A percentile compares a stretch with the other conserved stretches of the same genome.
phyloP scores from a whole-genome alignment of 2,888 invertebrate genomes.

The Drosophila pullipes region DNA sequence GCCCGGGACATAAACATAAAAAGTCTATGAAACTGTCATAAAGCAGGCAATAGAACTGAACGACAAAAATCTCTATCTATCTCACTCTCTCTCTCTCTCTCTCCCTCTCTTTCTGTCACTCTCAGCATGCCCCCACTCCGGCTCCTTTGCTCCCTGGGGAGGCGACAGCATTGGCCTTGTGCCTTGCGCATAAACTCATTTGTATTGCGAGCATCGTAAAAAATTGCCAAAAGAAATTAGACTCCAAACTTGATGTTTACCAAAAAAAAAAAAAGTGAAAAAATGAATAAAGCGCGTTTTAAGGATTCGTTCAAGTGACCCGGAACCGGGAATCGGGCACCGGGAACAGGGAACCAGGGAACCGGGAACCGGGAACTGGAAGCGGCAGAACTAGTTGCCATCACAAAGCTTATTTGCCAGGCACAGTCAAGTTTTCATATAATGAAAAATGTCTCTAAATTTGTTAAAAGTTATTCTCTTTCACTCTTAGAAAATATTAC shows the following conservation, averaged over 20 bases:
- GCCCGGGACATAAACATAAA: constrained; percentile 77
- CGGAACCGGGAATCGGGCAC: not conserved
- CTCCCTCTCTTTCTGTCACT: not conserved
- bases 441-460: not conserved
- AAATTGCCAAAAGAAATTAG: constrained; percentile 67
- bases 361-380: not conserved
- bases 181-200: constrained; percentile 65
- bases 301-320: constrained; percentile 28
- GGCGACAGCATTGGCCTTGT: constrained; percentile 57
- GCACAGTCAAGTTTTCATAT: constrained; percentile 12
- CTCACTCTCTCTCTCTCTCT: not conserved
- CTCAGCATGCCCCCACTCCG: not conserved
- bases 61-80: constrained; percentile 53
- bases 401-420: constrained; percentile 10
- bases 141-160: constrained; percentile 39
- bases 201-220: constrained; percentile 70
- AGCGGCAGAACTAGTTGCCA: not conserved
- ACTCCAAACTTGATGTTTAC: constrained; percentile 30
- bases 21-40: constrained; percentile 82
- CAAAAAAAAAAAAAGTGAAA: constrained; percentile 61
- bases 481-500: not conserved
- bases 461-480: not conserved
- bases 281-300: constrained; percentile 59
- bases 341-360: not conserved
- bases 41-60: constrained; percentile 81